These are phyloP conservation scores for Perizoma flavofasciatum DNA, from an alignment of 2,888 invertebrate genomes.

Conservation along the genomic window DNA sequence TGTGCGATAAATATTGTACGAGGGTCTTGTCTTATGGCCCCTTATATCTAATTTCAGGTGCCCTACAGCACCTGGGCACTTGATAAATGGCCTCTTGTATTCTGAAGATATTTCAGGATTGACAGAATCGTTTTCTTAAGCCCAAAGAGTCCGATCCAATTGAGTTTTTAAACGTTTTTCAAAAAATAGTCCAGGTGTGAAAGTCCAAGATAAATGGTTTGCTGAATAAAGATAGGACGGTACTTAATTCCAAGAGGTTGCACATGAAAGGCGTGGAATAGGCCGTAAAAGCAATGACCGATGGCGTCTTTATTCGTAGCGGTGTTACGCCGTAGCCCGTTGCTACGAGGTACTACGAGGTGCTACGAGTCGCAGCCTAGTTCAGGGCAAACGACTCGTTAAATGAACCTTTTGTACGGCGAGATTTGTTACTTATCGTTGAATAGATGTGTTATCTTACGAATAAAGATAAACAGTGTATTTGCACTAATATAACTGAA, in stretches of 20 bases:
- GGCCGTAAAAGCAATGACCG: conserved; percentile 20
- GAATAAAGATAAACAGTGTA: background rate
- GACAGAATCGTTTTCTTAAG: conserved; percentile 31
- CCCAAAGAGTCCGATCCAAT: conserved; percentile 18
- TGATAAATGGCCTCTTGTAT: conserved; percentile 50
- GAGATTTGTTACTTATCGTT: conserved; percentile 1
- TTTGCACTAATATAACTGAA: no score
- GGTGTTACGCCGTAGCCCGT: conserved; percentile 20
- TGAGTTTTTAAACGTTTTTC: conserved; percentile 4
- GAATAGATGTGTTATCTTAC: conserved; percentile 3
- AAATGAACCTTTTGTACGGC: conserved; percentile 10
- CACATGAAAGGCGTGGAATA: conserved; percentile 16
- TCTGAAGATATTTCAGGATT: conserved; percentile 40
- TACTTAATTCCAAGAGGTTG: conserved; percentile 14
- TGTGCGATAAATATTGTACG: conserved; percentile 38
- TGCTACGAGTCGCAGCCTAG: conserved; percentile 9
- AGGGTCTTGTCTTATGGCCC: conserved; percentile 44
- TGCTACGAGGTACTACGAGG: conserved; percentile 2
- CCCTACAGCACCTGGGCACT: conserved; percentile 53
- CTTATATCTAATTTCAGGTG: conserved; percentile 53
- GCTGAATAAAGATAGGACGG: background rate
- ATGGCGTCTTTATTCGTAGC: conserved; percentile 11
- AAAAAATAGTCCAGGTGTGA: background rate
- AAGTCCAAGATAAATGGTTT: conserved; percentile 5
- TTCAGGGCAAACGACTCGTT: conserved; percentile 7